phyloP scores from a whole-genome alignment of 2,888 invertebrate genomes.

The Acleris sparsana region DNA sequence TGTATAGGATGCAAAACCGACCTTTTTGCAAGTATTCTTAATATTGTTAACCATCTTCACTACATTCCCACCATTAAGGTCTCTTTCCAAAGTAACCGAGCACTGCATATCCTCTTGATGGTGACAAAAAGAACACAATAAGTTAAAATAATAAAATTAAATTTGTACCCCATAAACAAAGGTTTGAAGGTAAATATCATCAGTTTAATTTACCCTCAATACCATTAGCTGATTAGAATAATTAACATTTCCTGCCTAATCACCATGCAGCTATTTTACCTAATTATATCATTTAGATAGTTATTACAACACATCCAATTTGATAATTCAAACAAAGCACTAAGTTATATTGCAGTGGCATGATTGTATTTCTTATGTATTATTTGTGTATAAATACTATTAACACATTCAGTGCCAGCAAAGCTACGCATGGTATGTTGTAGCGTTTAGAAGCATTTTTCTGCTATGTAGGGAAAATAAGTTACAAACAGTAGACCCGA shows the following conservation, averaged over 20 bases:
- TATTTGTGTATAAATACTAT: too few species aligned
- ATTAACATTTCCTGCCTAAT: conserved; percentile 27
- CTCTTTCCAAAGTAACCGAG: conserved; percentile 74
- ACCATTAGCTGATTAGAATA: conserved; percentile 10
- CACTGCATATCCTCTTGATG: conserved; percentile 80
- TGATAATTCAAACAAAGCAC: neutral
- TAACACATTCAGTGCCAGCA: too few species aligned
- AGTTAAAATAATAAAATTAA: conserved; percentile 32
- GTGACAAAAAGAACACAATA: conserved; percentile 60
- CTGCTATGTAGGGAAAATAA: too few species aligned
- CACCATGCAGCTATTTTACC: conserved; percentile 4
- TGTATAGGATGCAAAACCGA: conserved; percentile 59
- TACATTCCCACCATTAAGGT: conserved; percentile 69
- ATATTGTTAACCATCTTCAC: conserved; percentile 76
- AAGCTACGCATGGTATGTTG: too few species aligned
- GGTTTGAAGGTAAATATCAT: conserved; percentile 15
- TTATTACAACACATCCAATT: neutral
- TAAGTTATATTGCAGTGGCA: neutral
- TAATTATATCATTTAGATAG: conserved; percentile 10
- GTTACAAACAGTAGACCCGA: too few species aligned
- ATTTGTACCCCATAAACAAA: conserved; percentile 8
- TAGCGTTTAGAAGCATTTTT: too few species aligned
- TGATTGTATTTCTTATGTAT: too few species aligned
- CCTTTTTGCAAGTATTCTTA: conserved; percentile 78
- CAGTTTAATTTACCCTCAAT: conserved; percentile 19